Base-by-base conservation (phyloP, 2,888 invertebrate species). In the Idaea biselata region DNA sequence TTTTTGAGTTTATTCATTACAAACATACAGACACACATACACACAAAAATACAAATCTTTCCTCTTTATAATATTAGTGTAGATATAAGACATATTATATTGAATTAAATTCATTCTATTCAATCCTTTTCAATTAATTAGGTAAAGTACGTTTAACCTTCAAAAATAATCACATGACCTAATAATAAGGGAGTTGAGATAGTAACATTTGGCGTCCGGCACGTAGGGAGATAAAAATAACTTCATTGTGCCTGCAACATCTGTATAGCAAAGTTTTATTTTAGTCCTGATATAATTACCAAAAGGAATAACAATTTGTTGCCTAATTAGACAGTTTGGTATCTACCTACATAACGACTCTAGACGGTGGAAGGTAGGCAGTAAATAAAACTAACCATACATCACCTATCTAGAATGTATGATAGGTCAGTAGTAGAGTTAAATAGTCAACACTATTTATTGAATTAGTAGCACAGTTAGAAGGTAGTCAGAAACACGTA, bases 271-370 rank as follows among this genome's bases (percentile, higher is more conserved):
- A 44, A 7, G 44, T 44, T 44, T 44, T 44, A 11, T 44, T 55
- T 55, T 55, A 16, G 16, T 55, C 16, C 16, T 55, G 17, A 17
- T 7, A 55, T 55, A 17, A 55, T 55, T 16, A 55, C 55, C 17
- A 16, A 17, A 17, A 55, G 16, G 56, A 69, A 71, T 73, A 75
- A 71, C 69, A 68, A n/a, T n/a, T n/a, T n/a, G n/a, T n/a, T n/a
- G n/a, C n/a, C n/a, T n/a, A n/a, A n/a, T 56, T 56, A 1, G 6
- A 56, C 17, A 55, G 16, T 16, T 53, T 53, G 53, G 53, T 53
- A 53, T 16, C 16, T 55, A 55, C 16, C 17, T n/a, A n/a, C 1
- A 44, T 44, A 14, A 8, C 11, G 14, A 14, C 8, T 32, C 32
- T 32, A 6, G 32, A 32, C 32, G 7, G 6, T 32, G 32, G 32